Conservation (phyloP, 2,888 invertebrate genomes). For the Drosophila monieri region DNA sequence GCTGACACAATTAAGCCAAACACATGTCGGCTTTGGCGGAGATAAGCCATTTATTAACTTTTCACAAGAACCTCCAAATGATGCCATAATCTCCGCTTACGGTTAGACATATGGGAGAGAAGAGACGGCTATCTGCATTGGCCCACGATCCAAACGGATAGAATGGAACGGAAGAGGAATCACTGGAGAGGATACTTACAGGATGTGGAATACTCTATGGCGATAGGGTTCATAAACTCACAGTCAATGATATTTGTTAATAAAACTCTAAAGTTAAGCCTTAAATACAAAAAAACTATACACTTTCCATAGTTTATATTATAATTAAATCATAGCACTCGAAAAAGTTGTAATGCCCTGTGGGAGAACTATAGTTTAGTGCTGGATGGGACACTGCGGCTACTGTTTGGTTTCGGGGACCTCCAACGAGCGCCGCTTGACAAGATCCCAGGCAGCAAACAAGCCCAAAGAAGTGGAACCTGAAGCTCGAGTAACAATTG, state of each 20-base stretch:
- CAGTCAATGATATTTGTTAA: background rate
- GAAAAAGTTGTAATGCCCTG: conserved; percentile 25
- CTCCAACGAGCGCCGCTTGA: conserved; percentile 82
- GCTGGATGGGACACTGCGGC: conserved; percentile 38
- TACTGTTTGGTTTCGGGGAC: conserved; percentile 57
- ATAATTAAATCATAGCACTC: background rate
- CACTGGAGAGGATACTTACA: background rate
- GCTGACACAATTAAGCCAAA: conserved; percentile 81
- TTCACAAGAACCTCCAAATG: conserved; percentile 75
- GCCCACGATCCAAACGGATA: conserved; percentile 41
- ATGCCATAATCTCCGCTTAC: conserved; percentile 80
- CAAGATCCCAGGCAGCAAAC: conserved; percentile 61
- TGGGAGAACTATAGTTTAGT: conserved; percentile 38
- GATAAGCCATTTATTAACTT: conserved; percentile 82
- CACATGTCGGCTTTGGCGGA: conserved; percentile 70
- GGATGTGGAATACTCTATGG: conserved; percentile 20
- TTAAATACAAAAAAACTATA: no score
- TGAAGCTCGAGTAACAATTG: conserved; percentile 65
- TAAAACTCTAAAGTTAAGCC: no score
- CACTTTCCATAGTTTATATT: no score
- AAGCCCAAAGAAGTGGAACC: conserved; percentile 42
- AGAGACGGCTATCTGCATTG: conserved; percentile 43
- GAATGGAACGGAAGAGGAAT: conserved; percentile 23
- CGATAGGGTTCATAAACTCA: background rate
- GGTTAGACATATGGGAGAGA: conserved; percentile 75